Percentiles rank a stretch among this genome's conserved stretches.
Conservation (phyloP, 1,140 invertebrate species). For the Zaprionus inermis region DNA sequence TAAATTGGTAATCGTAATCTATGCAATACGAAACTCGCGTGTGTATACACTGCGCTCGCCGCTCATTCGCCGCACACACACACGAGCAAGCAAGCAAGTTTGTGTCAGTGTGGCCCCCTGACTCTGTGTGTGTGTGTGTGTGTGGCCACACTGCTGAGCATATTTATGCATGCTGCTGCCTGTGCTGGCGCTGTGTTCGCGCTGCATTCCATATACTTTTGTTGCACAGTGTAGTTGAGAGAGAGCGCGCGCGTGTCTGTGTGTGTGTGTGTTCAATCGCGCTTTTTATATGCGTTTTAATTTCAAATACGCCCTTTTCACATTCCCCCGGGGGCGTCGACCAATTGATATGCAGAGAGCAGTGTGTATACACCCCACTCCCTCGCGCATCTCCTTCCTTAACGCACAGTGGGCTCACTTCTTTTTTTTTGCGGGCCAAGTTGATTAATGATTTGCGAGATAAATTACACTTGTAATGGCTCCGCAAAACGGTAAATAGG, state of each 20-base stretch:
- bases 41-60: slow-evolving; percentile 48
- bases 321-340: slow-evolving; percentile 53
- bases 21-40: slow-evolving; percentile 57
- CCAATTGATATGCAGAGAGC: slow-evolving; percentile 26
- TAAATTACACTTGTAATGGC: slow-evolving; percentile 82
- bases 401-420: neutral
- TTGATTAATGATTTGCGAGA: slow-evolving; percentile 82
- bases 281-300: slow-evolving; percentile 64
- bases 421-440: slow-evolving; percentile 2
- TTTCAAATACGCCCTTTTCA: slow-evolving; percentile 75
- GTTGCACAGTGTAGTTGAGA: slow-evolving; percentile 39
- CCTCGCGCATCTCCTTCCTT: slow-evolving; percentile 10
- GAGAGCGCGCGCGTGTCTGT: slow-evolving; percentile 23
- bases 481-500: slow-evolving; percentile 58
- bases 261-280: slow-evolving; percentile 41
- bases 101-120: neutral
- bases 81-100: neutral
- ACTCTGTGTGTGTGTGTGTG: slow-evolving; percentile 4
- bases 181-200: slow-evolving; percentile 22
- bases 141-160: slow-evolving; percentile 32
- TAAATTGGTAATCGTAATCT: slow-evolving; percentile 77
- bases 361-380: no score
- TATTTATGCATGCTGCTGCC: slow-evolving; percentile 15
- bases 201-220: slow-evolving; percentile 1
- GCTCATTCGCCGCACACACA: slow-evolving; percentile 52